Evolutionary conservation across 2,797 vertebrate genomes (phyloP).

Genomic region (Karalla daura): DNA sequence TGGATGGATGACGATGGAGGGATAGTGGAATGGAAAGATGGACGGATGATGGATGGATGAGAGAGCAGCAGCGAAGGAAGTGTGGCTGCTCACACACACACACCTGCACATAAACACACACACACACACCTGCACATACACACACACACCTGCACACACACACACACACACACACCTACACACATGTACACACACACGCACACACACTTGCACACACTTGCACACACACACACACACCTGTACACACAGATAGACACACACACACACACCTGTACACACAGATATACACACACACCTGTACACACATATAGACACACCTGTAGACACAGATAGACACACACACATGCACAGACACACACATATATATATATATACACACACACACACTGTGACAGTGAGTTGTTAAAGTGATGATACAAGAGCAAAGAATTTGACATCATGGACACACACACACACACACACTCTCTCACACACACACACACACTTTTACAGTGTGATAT

Average conservation of each 20-base stretch:
- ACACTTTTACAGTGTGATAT: too few relatives aligned
- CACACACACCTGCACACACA: not conserved
- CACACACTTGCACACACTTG: not conserved
- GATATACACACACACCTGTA: too few relatives aligned
- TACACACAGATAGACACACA: not conserved
- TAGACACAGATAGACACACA: not conserved
- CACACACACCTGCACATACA: not conserved
- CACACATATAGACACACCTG: too few relatives aligned
- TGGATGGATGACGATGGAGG: too few relatives aligned
- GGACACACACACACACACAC: not conserved
- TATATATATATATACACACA: constrained; percentile 6
- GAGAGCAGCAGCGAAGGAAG: too few relatives aligned
- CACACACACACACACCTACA: not conserved
- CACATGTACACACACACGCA: not conserved
- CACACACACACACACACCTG: not conserved
- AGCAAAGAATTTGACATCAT: not conserved
- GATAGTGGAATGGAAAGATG: too few relatives aligned
- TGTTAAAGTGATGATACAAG: not conserved
- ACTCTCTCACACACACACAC: not conserved
- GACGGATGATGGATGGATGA: too few relatives aligned
- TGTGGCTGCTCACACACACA: too few relatives aligned
- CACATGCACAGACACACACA: not conserved
- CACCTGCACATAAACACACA: too few relatives aligned
- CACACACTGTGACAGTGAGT: not conserved
- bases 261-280: not conserved